phyloP scores from a whole-genome alignment of 2,113 vertebrate genomes.

The Poecilia latipinna region DNA sequence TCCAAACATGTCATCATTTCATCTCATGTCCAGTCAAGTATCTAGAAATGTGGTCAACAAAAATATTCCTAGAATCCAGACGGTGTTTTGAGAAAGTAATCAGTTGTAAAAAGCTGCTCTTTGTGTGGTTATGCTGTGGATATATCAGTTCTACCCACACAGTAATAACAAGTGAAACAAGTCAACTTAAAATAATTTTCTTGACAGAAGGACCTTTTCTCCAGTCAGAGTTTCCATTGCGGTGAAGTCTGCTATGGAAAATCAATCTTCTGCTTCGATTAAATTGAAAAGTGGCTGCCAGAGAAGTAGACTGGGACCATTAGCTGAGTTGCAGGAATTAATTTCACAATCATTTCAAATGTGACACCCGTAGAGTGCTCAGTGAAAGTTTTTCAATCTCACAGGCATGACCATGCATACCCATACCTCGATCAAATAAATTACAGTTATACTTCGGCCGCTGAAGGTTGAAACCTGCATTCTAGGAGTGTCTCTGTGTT shows the following conservation, averaged over 20 bases:
- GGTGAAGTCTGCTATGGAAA: slow-evolving; percentile 24
- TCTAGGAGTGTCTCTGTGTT: background rate
- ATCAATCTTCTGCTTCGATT: slow-evolving; percentile 27
- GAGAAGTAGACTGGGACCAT: slow-evolving; percentile 9
- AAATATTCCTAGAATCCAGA: slow-evolving; percentile 8
- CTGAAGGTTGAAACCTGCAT: slow-evolving; percentile 3
- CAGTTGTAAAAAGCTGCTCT: background rate
- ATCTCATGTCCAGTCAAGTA: background rate
- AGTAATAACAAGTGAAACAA: background rate
- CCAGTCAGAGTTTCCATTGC: background rate
- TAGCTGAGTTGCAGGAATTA: slow-evolving; percentile 27
- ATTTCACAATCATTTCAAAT: slow-evolving; percentile 21
- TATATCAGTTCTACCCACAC: background rate
- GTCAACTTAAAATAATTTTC: background rate
- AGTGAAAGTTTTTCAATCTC: slow-evolving; percentile 12
- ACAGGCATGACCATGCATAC: background rate
- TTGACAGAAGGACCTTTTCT: slow-evolving; percentile 34
- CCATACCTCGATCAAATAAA: background rate
- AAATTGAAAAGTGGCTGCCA: slow-evolving; percentile 23
- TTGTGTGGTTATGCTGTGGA: background rate
- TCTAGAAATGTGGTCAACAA: slow-evolving; percentile 18
- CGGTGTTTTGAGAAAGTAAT: background rate
- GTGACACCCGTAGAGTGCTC: slow-evolving; percentile 4
- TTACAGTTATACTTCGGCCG: background rate
- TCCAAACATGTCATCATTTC: slow-evolving; percentile 31